Evolutionary conservation across 35 echinoderm and acorn worm genomes (phyloP), one percentile per base, ranked within the genome.

Genomic region (Heliocidaris tuberculata): DNA sequence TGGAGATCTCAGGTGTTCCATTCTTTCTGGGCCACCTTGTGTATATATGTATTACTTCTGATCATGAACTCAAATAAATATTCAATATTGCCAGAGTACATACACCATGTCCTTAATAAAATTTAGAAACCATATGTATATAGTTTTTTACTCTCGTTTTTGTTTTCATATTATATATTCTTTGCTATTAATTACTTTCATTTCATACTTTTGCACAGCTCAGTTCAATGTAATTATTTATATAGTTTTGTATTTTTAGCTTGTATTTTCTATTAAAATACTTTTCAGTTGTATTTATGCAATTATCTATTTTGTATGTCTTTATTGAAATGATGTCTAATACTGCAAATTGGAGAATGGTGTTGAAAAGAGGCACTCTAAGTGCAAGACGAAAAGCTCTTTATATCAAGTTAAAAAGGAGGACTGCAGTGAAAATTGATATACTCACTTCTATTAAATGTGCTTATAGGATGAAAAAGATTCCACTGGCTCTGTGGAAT

Each of bases 241-340:
- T 78, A 78, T 78, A 78, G 65, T 94, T 54, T 30, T 59, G 91
- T 31, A 31, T 90, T 59, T 32, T 30, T 94, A 48, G 59, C 48
- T 59, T 31, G 49, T 94, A 52, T 94, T 27, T 48, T 47, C 4
- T 7, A 94, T 86, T 32, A 54, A 31, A 15, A 31, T 30, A 24
- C 47, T 52, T 27, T 27, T 95, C 31, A 60, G 56, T 47, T 31
- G 29, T 95, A 49, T 78, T 78, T 78, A 78, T 27, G 65, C 19
- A 78, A 78, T n/a, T 60, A 60, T 60, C 19, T 60, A 60, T 60
- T 60, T 42, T 42, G 35, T 42, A 42, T 42, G 35, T 42, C 35
- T 42, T 42, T 42, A 42, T 42, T 42, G 35, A 42, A 42, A 42
- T 1, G 35, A 42, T 42, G 35, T 42, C 3, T 42, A 3, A 42